A percentile compares a stretch with the other conserved stretches of the same genome.
phyloP scores from a whole-genome alignment of 2,888 invertebrate species.

The Griposia aprilina region DNA sequence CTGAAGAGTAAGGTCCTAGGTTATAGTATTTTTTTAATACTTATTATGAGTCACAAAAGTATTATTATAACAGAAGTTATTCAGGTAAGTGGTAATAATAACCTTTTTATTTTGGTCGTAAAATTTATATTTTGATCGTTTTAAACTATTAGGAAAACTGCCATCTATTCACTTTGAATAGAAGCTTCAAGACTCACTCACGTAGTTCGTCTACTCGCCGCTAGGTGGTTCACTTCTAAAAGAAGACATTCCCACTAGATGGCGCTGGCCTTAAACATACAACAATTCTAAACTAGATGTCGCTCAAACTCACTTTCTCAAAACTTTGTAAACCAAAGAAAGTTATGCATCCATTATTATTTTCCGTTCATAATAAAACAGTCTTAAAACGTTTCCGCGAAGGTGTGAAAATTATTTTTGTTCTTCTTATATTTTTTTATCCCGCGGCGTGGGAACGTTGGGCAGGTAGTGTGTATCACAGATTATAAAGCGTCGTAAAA shows the following conservation, averaged over 20 bases:
- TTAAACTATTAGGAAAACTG: background rate
- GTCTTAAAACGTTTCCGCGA: conserved; percentile 85
- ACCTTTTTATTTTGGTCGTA: background rate
- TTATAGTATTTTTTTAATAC: background rate
- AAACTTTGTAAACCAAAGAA: conserved; percentile 74
- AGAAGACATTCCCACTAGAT: conserved; percentile 18
- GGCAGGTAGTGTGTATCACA: conserved; percentile 78
- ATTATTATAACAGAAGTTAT: conserved; percentile 30
- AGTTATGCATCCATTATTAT: conserved; percentile 85
- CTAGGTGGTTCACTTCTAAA: background rate
- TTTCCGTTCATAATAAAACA: conserved; percentile 87
- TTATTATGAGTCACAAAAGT: conserved; percentile 19
- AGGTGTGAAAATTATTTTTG: conserved; percentile 90
- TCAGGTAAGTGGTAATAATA: conserved; percentile 40
- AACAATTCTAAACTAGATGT: conserved; percentile 73
- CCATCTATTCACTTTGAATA: conserved; percentile 20
- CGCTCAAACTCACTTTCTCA: conserved; percentile 67
- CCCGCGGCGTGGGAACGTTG: conserved; percentile 85
- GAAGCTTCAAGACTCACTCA: conserved; percentile 5
- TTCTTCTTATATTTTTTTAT: conserved; percentile 78
- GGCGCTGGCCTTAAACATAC: conserved; percentile 27
- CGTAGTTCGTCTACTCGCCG: conserved; percentile 25
- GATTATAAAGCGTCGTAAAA: conserved; percentile 75
- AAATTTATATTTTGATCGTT: background rate
- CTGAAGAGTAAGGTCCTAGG: conserved; percentile 16